Evolutionary conservation across 2,113 vertebrate genomes (phyloP).

Genomic region (Excalfactoria chinensis): DNA sequence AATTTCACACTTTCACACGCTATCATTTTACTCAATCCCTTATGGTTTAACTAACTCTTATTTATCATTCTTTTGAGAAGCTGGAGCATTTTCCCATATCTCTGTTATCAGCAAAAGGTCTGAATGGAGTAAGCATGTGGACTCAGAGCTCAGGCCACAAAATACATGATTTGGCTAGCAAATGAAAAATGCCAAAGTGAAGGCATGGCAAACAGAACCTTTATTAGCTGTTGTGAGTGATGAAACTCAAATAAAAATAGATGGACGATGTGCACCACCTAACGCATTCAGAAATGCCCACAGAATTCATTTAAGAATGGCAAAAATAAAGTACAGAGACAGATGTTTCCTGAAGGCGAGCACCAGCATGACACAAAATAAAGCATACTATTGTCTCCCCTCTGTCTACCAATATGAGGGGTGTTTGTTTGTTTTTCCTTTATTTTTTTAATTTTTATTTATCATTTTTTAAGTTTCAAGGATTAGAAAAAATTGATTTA

Average conservation of each 20-base stretch:
- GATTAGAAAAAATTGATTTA: constrained; percentile 47
- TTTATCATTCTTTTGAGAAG: background rate
- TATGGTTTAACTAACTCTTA: background rate
- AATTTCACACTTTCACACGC: background rate
- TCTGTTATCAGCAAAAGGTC: background rate
- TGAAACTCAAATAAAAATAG: constrained; percentile 45
- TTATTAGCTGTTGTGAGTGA: constrained; percentile 1
- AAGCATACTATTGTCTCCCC: background rate
- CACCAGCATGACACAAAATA: background rate
- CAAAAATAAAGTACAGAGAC: constrained; percentile 7
- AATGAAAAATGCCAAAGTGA: background rate
- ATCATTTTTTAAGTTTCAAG: background rate
- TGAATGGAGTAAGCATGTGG: background rate
- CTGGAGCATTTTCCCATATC: background rate
- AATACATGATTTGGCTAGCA: background rate
- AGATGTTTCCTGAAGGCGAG: constrained; percentile 30
- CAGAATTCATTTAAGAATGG: constrained; percentile 23
- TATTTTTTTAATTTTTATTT: background rate
- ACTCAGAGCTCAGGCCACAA: background rate
- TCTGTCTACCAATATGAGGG: background rate
- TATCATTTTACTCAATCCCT: background rate
- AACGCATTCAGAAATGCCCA: background rate
- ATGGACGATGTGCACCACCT: background rate
- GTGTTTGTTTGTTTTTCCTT: background rate
- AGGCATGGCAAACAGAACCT: background rate